Percentiles rank a stretch among this genome's conserved stretches.
Evolutionary conservation across 1,140 invertebrate species (phyloP).

Genomic region (Olivierus martensii): DNA sequence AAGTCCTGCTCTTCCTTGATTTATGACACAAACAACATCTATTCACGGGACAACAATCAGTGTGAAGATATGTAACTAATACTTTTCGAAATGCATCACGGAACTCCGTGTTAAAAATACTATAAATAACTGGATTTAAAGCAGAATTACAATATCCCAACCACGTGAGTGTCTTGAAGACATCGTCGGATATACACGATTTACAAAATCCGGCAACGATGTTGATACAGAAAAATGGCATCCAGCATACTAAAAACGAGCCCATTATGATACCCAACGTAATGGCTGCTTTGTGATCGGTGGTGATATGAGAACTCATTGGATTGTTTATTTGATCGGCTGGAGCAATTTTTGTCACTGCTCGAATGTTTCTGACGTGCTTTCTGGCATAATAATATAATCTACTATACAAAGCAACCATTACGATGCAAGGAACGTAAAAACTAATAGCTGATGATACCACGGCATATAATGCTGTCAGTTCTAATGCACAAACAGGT

Average conservation of each 20-base stretch:
- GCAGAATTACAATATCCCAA: slow-evolving; percentile 95
- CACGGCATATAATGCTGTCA: slow-evolving; percentile 51
- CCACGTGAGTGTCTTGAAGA: slow-evolving; percentile 52
- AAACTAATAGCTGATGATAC: slow-evolving; percentile 87
- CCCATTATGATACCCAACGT: slow-evolving; percentile 87
- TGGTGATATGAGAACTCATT: slow-evolving; percentile 11
- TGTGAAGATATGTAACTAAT: slow-evolving; percentile 37
- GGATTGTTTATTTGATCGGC: background rate
- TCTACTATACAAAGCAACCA: slow-evolving; percentile 92
- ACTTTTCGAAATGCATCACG: slow-evolving; percentile 86
- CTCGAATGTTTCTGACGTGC: slow-evolving; percentile 52
- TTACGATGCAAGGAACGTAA: slow-evolving; percentile 89
- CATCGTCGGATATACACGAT: slow-evolving; percentile 65
- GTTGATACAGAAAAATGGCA: slow-evolving; percentile 90
- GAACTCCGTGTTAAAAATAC: slow-evolving; percentile 83
- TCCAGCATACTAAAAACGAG: slow-evolving; percentile 61
- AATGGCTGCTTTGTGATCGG: slow-evolving; percentile 64
- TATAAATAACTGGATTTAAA: slow-evolving; percentile 85
- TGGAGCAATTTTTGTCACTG: slow-evolving; percentile 10
- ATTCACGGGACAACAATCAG: background rate
- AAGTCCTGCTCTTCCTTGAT: no score
- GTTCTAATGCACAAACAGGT: slow-evolving; percentile 21
- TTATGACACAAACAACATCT: no score
- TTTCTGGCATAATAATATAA: slow-evolving; percentile 71
- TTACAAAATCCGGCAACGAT: slow-evolving; percentile 78